Conservation (phyloP, 2,797 vertebrate species). For the Paramormyrops hopkinsi region DNA sequence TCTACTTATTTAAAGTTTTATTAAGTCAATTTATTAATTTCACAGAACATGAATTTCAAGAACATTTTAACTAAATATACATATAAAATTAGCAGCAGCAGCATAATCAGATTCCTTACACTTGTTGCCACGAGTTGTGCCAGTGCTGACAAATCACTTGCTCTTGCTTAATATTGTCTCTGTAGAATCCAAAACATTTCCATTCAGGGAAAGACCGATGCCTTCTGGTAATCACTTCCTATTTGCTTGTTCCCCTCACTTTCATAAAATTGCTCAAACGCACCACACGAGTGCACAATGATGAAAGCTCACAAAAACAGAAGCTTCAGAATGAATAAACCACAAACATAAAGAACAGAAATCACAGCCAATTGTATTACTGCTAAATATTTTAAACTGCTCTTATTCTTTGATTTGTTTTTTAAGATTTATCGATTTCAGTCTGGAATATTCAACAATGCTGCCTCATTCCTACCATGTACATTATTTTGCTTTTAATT, state of each 20-base stretch:
- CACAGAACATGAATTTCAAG: neutral
- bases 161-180: neutral
- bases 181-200: neutral
- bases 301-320: neutral
- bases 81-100: neutral
- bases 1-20: neutral
- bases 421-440: neutral
- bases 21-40: neutral
- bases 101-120: neutral
- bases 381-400: neutral
- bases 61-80: neutral
- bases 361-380: neutral
- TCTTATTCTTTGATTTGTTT: neutral
- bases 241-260: neutral
- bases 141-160: neutral
- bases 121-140: neutral
- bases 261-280: neutral
- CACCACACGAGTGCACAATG: neutral
- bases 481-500: neutral
- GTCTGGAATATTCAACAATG: neutral
- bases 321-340: neutral
- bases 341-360: neutral
- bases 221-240: neutral
- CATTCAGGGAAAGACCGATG: neutral
- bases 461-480: neutral